Evolutionary conservation across 2,888 invertebrate species (phyloP), one percentile per base, ranked within the genome.

Genomic region (Napeogenes inachia): DNA sequence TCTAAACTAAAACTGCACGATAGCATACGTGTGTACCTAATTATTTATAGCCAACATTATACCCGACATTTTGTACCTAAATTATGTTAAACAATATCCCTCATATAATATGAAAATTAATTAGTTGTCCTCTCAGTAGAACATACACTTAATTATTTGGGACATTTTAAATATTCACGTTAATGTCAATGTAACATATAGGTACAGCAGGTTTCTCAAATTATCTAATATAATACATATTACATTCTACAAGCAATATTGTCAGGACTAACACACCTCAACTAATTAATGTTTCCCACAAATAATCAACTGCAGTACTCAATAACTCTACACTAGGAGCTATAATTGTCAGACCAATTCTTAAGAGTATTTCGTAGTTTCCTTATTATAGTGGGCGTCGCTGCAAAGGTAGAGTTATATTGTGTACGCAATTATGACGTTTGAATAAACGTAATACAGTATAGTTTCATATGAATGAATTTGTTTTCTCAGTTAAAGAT

Each of bases 401-500:
- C 47, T 35, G 45, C 38, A 32, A 58, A 59, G 50, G 13, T 32
- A 13, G 45, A 30, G 4, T 4, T 32, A 5, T 5, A 38, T 60
- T 55, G 35, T 45, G n/a, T 47, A 64, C 47, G 55, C 62, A 47
- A 64, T 61, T 61, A 58, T 66, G 61, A 64, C 61, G 56, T 61
- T 45, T 68, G 13, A 10, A 6, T 0, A 2, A 10, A n/a, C n/a
- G 54, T 8, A 50, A 66, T 66, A 67, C 21, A 61, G 65, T 57
- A 32, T 62, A 64, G 60, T 66, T 65, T 64, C 21, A 45, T 59
- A 56, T 64, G 61, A 67, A 62, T 68, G 60, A 59, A 64, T 57
- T 65, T 58, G 58, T 66, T 61, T 61, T 63, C 65, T 59, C 65
- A 60, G 67, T 55, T 61, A 64, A 64, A 68, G 62, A 63, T 66